Conservation (phyloP, 2,888 invertebrate genomes). For the Halictus quadricinctus region DNA sequence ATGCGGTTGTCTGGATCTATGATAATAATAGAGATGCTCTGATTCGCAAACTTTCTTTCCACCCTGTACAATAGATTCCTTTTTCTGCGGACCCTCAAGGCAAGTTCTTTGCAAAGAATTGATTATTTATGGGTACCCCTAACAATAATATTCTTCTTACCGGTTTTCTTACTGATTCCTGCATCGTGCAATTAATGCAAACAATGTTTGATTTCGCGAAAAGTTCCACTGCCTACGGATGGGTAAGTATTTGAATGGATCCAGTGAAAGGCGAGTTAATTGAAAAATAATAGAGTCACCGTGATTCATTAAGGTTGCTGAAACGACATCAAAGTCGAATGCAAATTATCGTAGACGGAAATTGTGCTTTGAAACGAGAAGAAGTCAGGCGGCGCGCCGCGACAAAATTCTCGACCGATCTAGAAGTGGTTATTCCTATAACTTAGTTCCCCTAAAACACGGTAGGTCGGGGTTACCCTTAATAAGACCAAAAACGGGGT, state of each 20-base stretch:
- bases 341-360: not conserved
- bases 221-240: too few relatives aligned
- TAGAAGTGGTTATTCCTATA: constrained; percentile 18
- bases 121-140: too few relatives aligned
- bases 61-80: too few relatives aligned
- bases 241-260: not conserved
- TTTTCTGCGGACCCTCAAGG: too few relatives aligned
- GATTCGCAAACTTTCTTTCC: too few relatives aligned
- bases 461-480: constrained; percentile 51
- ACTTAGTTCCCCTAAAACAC: constrained; percentile 14
- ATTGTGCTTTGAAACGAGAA: not conserved
- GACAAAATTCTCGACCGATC: constrained; percentile 3
- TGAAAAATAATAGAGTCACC: constrained; percentile 5
- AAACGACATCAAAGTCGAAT: not conserved
- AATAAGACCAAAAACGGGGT: constrained; percentile 35
- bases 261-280: not conserved
- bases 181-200: too few relatives aligned
- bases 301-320: not conserved
- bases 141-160: too few relatives aligned
- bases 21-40: too few relatives aligned
- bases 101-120: too few relatives aligned
- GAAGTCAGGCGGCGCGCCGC: not conserved
- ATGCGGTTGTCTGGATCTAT: too few relatives aligned
- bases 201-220: not conserved
- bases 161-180: too few relatives aligned